Evolutionary conservation across 2,113 vertebrate genomes (phyloP).

Genomic region (Ochotona curzoniae): DNA sequence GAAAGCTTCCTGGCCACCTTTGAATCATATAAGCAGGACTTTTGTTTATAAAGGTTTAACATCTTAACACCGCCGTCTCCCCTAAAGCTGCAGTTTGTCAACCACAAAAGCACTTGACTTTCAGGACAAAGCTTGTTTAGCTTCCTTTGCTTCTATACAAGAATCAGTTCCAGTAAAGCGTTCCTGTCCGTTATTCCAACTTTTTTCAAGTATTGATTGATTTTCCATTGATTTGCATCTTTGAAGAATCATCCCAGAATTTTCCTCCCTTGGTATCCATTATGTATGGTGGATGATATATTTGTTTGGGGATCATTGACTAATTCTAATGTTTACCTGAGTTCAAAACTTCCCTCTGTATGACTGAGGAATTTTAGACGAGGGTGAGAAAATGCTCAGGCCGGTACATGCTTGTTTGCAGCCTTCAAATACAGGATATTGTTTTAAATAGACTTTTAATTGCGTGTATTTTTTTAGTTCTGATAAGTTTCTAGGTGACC

Average conservation of each 20-base stretch:
- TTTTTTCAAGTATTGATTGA: not conserved
- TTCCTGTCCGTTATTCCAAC: not conserved
- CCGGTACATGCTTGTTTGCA: conserved; percentile 69
- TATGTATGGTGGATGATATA: no score
- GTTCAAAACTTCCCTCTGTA: not conserved
- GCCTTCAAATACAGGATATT: conserved; percentile 80
- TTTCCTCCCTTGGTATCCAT: not conserved
- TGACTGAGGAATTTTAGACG: not conserved
- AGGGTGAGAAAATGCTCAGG: conserved; percentile 65
- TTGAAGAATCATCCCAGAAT: not conserved
- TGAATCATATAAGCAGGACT: not conserved
- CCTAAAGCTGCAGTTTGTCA: not conserved
- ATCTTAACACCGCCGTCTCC: not conserved
- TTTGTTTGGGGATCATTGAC: not conserved
- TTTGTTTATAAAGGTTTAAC: not conserved
- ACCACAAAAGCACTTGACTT: not conserved
- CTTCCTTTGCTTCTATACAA: not conserved
- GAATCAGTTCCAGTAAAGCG: not conserved
- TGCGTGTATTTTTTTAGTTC: conserved; percentile 80
- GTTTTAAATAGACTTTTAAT: conserved; percentile 80
- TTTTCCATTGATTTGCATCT: conserved; percentile 7
- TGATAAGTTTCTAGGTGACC: conserved; percentile 81
- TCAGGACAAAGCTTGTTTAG: not conserved
- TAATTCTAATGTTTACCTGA: not conserved
- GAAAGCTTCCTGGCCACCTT: not conserved